Evolutionary conservation across 2,888 invertebrate genomes (phyloP).

Genomic region (Bugulina stolonifera): DNA sequence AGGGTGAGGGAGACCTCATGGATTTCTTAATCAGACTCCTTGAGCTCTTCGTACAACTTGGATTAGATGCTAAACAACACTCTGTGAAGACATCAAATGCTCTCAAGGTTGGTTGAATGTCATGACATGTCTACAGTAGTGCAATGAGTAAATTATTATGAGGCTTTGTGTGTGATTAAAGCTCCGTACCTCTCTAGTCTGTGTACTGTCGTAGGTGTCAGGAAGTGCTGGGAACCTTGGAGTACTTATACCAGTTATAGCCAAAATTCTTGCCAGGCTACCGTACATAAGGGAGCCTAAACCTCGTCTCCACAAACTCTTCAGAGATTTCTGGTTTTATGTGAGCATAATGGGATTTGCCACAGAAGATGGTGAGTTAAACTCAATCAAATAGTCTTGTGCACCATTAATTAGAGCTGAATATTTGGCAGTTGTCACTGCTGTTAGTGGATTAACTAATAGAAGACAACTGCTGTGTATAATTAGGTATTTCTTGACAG

Average conservation of each 20-base stretch:
- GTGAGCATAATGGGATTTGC: conserved; percentile 99
- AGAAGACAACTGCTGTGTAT: too few species aligned
- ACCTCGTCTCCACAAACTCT: conserved; percentile 80
- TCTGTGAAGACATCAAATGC: conserved; percentile 79
- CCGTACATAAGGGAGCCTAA: conserved; percentile 78
- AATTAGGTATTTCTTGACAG: too few species aligned
- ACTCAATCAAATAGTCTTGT: not conserved
- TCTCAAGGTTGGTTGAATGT: conserved; percentile 55
- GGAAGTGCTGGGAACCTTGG: conserved; percentile 95
- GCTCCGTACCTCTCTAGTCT: too few species aligned
- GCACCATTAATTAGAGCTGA: too few species aligned
- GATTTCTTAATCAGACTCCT: conserved; percentile 81
- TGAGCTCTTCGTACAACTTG: conserved; percentile 94
- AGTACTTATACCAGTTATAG: conserved; percentile 94
- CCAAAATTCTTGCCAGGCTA: conserved; percentile 74
- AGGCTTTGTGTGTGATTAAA: too few species aligned
- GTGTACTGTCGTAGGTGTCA: conserved; percentile 79
- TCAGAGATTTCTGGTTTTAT: conserved; percentile 98
- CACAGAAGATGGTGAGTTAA: conserved; percentile 57
- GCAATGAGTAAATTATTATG: not conserved
- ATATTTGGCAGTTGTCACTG: too few species aligned
- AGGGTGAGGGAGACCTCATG: conserved; percentile 71
- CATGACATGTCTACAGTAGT: not conserved
- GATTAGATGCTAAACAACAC: conserved; percentile 89
- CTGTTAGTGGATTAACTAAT: too few species aligned